A percentile compares a stretch with the other conserved stretches of the same genome.
Evolutionary conservation across 1,140 invertebrate species (phyloP).

Genomic region (Habropoda laboriosa): DNA sequence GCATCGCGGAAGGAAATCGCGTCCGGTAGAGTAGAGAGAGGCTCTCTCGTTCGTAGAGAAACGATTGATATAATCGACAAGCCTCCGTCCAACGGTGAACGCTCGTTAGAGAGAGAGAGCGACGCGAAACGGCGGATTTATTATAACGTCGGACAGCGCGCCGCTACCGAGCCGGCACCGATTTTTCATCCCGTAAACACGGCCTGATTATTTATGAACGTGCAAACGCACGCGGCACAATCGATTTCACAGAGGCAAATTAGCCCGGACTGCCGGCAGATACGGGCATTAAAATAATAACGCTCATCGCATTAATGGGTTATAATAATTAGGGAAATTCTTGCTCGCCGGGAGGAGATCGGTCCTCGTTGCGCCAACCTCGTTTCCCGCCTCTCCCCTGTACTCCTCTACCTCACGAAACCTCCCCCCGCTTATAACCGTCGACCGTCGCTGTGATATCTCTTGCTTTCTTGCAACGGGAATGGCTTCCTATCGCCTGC

Average conservation of each 20-base stretch:
- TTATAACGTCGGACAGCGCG: conserved; percentile 62
- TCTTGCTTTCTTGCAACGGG: background rate
- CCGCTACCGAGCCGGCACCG: conserved; percentile 53
- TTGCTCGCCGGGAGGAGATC: conserved; percentile 68
- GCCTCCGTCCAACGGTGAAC: conserved; percentile 25
- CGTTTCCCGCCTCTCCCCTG: background rate
- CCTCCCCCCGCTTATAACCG: too few species aligned
- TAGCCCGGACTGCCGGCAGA: conserved; percentile 71
- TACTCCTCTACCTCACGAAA: background rate
- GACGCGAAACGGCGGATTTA: conserved; percentile 69
- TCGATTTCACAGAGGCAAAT: conserved; percentile 79
- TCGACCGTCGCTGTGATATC: conserved; percentile 3
- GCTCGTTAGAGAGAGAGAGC: conserved; percentile 62
- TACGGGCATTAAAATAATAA: conserved; percentile 80
- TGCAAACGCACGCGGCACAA: conserved; percentile 75
- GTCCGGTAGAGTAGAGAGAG: too few species aligned
- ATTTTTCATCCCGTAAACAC: conserved; percentile 74
- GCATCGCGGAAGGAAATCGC: conserved; percentile 34
- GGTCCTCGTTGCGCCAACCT: conserved; percentile 52
- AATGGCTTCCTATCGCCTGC: background rate
- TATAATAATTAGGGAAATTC: conserved; percentile 81
- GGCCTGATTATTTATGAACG: conserved; percentile 77
- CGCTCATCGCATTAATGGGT: conserved; percentile 78
- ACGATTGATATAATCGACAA: conserved; percentile 50
- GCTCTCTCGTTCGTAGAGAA: too few species aligned